These are phyloP conservation scores for Brachypodius melanocephalos DNA, from an alignment of 2,113 vertebrate genomes.

Conservation along the genomic window DNA sequence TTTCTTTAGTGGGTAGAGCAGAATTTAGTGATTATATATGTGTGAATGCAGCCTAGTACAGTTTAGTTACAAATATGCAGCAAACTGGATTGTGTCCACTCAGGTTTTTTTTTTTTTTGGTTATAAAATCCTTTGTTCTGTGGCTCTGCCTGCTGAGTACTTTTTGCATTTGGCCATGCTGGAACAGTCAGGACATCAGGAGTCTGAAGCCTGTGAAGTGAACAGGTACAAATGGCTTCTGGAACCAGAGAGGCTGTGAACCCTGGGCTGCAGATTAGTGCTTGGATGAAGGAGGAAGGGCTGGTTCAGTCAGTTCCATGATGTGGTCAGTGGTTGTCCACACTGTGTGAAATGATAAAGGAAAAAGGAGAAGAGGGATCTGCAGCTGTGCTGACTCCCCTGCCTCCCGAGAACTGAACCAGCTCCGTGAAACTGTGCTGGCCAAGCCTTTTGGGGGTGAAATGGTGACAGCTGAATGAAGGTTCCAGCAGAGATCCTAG, in stretches of 20 bases:
- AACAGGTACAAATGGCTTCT: neutral
- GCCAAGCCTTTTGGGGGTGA: neutral
- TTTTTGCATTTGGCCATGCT: neutral
- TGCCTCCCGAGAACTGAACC: neutral
- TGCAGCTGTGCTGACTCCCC: neutral
- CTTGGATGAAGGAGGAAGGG: neutral
- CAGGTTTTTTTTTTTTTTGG: neutral
- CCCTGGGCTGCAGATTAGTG: neutral
- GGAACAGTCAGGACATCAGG: neutral
- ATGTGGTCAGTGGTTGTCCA: neutral
- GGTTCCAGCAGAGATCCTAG: neutral
- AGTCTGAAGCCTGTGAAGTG: neutral
- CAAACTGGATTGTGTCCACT: neutral
- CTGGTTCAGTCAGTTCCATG: neutral
- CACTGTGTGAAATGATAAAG: neutral
- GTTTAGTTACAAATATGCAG: neutral
- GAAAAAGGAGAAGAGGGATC: neutral
- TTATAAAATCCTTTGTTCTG: neutral
- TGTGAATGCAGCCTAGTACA: neutral
- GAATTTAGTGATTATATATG: neutral
- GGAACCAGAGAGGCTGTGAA: neutral
- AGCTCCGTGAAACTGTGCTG: neutral
- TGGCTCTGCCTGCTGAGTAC: neutral
- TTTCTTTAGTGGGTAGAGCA: neutral
- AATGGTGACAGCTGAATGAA: neutral